Evolutionary conservation across 2,797 vertebrate genomes (phyloP).

Genomic region (Mionectes olivaceus): DNA sequence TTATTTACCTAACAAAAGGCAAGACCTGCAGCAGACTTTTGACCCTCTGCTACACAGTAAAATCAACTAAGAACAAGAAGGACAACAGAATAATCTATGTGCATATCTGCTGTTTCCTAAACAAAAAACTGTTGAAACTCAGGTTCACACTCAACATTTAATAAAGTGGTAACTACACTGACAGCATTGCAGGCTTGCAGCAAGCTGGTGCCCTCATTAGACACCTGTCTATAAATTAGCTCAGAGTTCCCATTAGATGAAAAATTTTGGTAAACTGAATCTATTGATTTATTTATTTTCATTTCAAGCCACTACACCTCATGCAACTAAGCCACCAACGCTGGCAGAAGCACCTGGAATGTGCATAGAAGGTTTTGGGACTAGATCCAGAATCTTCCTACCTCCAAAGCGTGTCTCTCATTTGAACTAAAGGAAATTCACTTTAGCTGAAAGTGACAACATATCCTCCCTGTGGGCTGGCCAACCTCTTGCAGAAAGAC

Average conservation of each 20-base stretch:
- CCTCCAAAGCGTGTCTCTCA: not conserved
- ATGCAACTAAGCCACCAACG: not conserved
- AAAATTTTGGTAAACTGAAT: too few species aligned
- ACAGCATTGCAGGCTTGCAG: not conserved
- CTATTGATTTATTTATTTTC: not conserved
- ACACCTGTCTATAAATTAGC: not conserved
- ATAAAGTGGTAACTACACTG: accelerated
- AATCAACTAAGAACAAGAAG: not conserved
- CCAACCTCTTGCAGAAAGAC: not conserved
- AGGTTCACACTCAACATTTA: not conserved
- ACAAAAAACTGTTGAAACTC: not conserved
- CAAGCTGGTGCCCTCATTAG: not conserved
- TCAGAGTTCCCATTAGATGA: not conserved
- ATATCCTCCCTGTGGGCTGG: not conserved
- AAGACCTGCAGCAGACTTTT: not conserved
- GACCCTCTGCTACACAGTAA: not conserved
- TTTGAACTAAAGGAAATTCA: not conserved
- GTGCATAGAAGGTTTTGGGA: too few species aligned
- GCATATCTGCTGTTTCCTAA: not conserved
- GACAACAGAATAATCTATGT: accelerated
- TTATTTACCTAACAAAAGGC: not conserved
- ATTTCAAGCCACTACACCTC: not conserved
- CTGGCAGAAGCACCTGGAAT: not conserved
- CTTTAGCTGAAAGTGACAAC: not conserved
- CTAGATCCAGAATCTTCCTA: not conserved